These are phyloP conservation scores for Smittia sp. DNA, from an alignment of 2,888 invertebrate species.

Conservation along the genomic window DNA sequence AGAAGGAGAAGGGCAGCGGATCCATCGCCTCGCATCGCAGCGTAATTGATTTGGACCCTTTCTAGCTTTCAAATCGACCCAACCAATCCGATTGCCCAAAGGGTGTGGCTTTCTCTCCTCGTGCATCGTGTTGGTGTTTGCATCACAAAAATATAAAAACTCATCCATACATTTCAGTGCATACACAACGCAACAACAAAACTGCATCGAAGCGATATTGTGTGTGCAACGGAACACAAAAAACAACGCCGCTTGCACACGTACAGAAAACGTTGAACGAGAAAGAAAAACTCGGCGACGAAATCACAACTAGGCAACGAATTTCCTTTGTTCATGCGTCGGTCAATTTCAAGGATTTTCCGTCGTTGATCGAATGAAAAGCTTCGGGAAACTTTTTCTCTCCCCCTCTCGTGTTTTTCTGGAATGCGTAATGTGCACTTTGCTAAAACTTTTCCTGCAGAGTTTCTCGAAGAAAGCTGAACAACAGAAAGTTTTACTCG, in stretches of 20 bases:
- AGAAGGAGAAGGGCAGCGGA: neutral
- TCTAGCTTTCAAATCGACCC: constrained; percentile 17
- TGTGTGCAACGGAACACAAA: constrained; percentile 39
- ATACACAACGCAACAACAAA: constrained; percentile 41
- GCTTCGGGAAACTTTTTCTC: constrained; percentile 2
- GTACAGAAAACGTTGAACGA: constrained; percentile 23
- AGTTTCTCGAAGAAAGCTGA: neutral
- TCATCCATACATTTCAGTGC: constrained; percentile 40
- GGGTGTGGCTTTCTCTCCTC: constrained; percentile 38
- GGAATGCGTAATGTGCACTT: neutral
- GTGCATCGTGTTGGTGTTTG: constrained; percentile 40
- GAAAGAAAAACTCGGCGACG: constrained; percentile 26
- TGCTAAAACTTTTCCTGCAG: neutral
- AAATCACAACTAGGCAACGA: constrained; percentile 18
- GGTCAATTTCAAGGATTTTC: constrained; percentile 27
- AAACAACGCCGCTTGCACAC: constrained; percentile 22
- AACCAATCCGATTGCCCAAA: constrained; percentile 39
- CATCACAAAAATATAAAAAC: constrained; percentile 31
- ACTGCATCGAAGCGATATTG: constrained; percentile 41
- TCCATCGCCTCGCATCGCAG: neutral
- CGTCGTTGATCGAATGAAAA: neutral
- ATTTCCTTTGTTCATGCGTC: constrained; percentile 37
- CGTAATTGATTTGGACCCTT: constrained; percentile 40
- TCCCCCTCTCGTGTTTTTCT: no score
- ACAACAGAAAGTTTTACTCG: constrained; percentile 9